Evolutionary conservation across 1,140 invertebrate species (phyloP).

Genomic region (Eurosta solidaginis): DNA sequence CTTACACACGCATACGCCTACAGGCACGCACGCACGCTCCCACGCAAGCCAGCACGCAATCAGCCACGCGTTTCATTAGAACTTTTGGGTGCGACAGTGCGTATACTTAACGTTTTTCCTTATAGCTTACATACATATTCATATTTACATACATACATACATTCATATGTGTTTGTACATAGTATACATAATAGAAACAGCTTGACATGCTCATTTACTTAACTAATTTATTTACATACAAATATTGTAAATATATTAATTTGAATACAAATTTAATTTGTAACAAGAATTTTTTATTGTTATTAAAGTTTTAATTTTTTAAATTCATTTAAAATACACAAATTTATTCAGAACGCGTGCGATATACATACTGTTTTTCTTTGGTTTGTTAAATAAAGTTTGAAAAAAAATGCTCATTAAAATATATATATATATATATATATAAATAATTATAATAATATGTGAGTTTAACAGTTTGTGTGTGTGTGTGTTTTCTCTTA

Average conservation of each 20-base stretch:
- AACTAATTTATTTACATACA: too few species aligned
- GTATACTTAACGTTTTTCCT: neutral
- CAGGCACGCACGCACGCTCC: neutral
- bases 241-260: slow-evolving; percentile 54
- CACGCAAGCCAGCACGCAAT: slow-evolving; percentile 37
- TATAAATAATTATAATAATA: too few species aligned
- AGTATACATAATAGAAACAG: too few species aligned
- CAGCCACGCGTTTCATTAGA: neutral
- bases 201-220: too few species aligned
- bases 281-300: slow-evolving; percentile 42
- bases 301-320: slow-evolving; percentile 45
- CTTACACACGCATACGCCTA: too few species aligned
- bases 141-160: neutral
- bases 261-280: slow-evolving; percentile 41
- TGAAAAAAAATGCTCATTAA: neutral
- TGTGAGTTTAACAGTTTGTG: too few species aligned
- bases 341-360: neutral
- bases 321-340: slow-evolving; percentile 1
- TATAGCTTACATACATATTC: neutral
- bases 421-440: too few species aligned
- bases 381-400: too few species aligned
- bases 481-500: too few species aligned
- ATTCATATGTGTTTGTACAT: neutral
- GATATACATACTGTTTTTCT: neutral
- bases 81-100: neutral